phyloP scores from a whole-genome alignment of 2,888 invertebrate species.

The Trissolcus japonicus region DNA sequence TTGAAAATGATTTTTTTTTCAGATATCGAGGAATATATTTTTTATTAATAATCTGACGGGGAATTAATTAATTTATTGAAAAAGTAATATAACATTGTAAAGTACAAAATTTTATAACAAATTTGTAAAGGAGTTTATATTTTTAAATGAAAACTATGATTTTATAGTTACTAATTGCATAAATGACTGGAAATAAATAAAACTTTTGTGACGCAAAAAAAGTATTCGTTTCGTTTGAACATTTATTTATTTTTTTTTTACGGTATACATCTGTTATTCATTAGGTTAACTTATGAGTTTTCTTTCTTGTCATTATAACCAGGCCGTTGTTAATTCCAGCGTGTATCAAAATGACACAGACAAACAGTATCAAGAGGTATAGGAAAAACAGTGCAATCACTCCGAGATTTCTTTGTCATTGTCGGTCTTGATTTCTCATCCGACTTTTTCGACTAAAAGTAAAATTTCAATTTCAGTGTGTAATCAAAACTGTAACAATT shows the following conservation, averaged over 20 bases:
- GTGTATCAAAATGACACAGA: slow-evolving; percentile 79
- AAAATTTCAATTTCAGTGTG: slow-evolving; percentile 23
- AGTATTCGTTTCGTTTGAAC: neutral
- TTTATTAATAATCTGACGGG: too few relatives aligned
- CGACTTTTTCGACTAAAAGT: slow-evolving; percentile 66
- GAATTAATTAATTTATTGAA: too few relatives aligned
- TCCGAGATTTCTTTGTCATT: slow-evolving; percentile 80
- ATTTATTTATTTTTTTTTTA: neutral
- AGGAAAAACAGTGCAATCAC: slow-evolving; percentile 79
- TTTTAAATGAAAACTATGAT: too few relatives aligned
- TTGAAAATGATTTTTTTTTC: too few relatives aligned
- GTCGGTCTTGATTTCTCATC: slow-evolving; percentile 68
- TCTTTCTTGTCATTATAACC: slow-evolving; percentile 69
- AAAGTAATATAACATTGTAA: too few relatives aligned
- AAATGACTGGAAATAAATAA: neutral
- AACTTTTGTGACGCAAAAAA: neutral
- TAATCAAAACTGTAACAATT: too few relatives aligned
- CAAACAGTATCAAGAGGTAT: slow-evolving; percentile 78
- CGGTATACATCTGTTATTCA: neutral
- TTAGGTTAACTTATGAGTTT: neutral
- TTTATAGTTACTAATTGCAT: neutral
- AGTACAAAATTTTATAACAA: too few relatives aligned
- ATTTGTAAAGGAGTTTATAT: neutral
- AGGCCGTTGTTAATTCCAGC: slow-evolving; percentile 79
- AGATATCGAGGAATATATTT: too few relatives aligned